Conservation (phyloP, 2,888 invertebrate species). For the Sialis lutaria region DNA sequence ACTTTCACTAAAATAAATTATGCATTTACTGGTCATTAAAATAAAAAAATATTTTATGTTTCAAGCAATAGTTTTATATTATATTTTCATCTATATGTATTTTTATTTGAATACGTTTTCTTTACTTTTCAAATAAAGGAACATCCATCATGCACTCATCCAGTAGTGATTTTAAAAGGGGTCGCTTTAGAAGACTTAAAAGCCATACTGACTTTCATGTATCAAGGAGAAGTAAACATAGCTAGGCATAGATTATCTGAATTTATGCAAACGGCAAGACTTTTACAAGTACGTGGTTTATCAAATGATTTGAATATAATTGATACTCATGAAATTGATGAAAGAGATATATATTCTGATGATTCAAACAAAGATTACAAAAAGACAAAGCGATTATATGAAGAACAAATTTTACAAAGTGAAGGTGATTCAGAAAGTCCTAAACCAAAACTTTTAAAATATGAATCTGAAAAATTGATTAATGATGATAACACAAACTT, state of each 20-base stretch:
- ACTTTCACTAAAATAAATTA: neutral
- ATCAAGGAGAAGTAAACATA: constrained; percentile 54
- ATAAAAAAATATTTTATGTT: neutral
- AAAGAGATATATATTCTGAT: constrained; percentile 4
- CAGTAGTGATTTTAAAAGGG: constrained; percentile 54
- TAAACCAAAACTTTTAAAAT: constrained; percentile 8
- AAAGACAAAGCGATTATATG: constrained; percentile 13
- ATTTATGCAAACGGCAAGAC: constrained; percentile 46
- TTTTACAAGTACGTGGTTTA: constrained; percentile 48
- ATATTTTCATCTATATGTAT: no score
- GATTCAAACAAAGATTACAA: constrained; percentile 15
- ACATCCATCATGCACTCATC: constrained; percentile 43
- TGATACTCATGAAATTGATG: neutral
- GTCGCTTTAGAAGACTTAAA: constrained; percentile 46
- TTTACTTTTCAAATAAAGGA: neutral
- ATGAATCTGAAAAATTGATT: no score
- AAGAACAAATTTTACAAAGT: neutral
- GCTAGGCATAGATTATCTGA: constrained; percentile 45
- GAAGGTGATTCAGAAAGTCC: constrained; percentile 2
- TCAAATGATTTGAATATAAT: constrained; percentile 32
- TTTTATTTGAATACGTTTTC: no score
- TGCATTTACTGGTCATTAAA: neutral
- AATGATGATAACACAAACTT: no score
- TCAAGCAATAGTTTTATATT: neutral
- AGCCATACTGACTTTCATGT: constrained; percentile 51